Evolutionary conservation across 1,140 invertebrate genomes (phyloP).

Genomic region (Drosophila prosaltans): DNA sequence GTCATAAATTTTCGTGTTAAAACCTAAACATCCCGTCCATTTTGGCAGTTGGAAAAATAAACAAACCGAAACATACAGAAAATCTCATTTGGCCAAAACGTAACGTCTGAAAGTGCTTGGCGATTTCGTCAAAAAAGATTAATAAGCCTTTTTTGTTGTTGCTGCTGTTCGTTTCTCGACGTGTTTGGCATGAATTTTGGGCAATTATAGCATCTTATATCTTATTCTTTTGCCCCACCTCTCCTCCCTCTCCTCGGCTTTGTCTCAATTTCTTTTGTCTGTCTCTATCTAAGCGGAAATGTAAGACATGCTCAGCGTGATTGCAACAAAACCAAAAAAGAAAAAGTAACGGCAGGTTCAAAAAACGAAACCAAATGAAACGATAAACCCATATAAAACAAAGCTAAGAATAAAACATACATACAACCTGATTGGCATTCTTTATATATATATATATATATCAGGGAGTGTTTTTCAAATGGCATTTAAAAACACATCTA

Average conservation of each 20-base stretch:
- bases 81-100: conserved; percentile 42
- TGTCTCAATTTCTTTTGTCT: conserved; percentile 1
- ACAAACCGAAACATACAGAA: conserved; percentile 46
- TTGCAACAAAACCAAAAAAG: conserved; percentile 19
- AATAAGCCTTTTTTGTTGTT: conserved; percentile 59
- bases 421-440: not conserved
- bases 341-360: conserved; percentile 38
- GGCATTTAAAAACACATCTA: not conserved
- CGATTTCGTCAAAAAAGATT: conserved; percentile 79
- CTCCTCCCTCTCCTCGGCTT: not conserved
- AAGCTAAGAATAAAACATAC: not conserved
- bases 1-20: conserved; percentile 26
- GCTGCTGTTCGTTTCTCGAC: conserved; percentile 39
- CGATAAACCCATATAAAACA: conserved; percentile 9
- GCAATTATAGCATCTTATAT: conserved; percentile 36
- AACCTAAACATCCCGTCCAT: conserved; percentile 40
- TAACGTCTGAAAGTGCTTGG: conserved; percentile 54
- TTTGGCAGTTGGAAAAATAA: conserved; percentile 36
- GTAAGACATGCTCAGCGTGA: conserved; percentile 53
- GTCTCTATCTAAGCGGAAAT: conserved; percentile 56
- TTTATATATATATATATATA: not conserved
- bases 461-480: conserved; percentile 16
- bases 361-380: conserved; percentile 7
- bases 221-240: not conserved
- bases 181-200: conserved; percentile 65